Evolutionary conservation across 1,140 invertebrate genomes (phyloP), one percentile per base, ranked within the genome.

Genomic region (Panulirus ornatus): DNA sequence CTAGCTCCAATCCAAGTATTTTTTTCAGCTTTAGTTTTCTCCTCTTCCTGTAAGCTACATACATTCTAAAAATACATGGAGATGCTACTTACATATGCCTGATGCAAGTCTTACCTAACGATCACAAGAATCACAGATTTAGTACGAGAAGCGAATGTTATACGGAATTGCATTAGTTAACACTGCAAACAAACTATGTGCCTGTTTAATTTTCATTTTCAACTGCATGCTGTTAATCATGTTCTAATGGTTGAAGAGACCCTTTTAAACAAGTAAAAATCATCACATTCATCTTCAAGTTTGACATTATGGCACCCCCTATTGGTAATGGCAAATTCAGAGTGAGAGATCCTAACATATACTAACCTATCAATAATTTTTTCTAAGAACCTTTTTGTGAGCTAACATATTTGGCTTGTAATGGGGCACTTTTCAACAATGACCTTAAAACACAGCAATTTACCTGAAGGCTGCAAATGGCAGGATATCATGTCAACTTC

Each of bases 51-150:
- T 79, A 79, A 79, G 75, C 85, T 79, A 86, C 84, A 79, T 71
- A 79, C 54, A 30, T 78, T 78, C 73, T 78, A 63, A 87, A 87
- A 87, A 87, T 87, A 89, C 87, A 82, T 82, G 70, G 87, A 89
- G 83, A 90, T 84, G 47, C 44, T 66, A 84, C 83, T 78, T 84
- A 85, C 71, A 90, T 63, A 70, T 34, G 34, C 30, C 63, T 79
- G 88, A 66, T 90, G 83, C 63, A 90, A 90, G 73, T 90, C 88
- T 90, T 90, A 90, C 83, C 88, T 90, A 90, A 90, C 88, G 83
- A 90, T 90, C 88, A 90, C 88, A 90, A 90, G 88, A 90, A 90
- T 90, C 88, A 90, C 88, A 90, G 88, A 90, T 90, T 90, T 90
- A 90, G 88, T 90, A 90, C 82, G 75, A 90, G 88, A 90, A 90